Conservation (phyloP, 1,140 invertebrate genomes). For the Bicyclus anynana region DNA sequence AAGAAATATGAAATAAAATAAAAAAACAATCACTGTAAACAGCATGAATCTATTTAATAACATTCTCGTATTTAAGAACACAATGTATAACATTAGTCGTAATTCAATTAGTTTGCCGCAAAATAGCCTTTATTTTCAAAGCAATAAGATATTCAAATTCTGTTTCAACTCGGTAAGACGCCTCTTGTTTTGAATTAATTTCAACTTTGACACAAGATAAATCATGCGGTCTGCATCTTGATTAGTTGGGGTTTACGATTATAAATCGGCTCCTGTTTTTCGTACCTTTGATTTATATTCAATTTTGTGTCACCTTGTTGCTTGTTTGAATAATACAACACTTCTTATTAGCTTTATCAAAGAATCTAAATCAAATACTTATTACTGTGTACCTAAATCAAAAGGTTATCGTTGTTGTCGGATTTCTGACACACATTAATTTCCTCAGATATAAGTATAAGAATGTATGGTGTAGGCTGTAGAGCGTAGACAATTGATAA, state of each 20-base stretch:
- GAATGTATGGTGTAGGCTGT: too few species aligned
- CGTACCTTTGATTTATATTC: constrained; percentile 25
- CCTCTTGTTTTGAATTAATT: constrained; percentile 56
- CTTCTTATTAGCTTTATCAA: background rate
- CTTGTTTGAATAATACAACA: constrained; percentile 13
- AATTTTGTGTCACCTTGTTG: constrained; percentile 20
- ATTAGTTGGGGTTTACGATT: constrained; percentile 43
- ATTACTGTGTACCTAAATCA: too few species aligned
- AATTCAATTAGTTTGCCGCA: background rate
- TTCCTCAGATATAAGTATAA: too few species aligned
- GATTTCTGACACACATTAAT: too few species aligned
- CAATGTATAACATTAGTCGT: too few species aligned
- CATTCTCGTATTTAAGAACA: too few species aligned
- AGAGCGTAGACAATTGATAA: too few species aligned
- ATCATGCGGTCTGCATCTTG: constrained; percentile 50
- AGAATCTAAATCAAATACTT: background rate
- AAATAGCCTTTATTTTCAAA: background rate
- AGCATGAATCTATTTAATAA: too few species aligned
- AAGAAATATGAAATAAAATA: too few species aligned
- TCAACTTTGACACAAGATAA: constrained; percentile 60
- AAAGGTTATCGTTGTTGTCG: too few species aligned
- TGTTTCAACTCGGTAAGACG: background rate
- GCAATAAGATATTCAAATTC: background rate
- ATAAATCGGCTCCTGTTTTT: constrained; percentile 40
- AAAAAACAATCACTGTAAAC: too few species aligned